Conservation (phyloP, 2,888 invertebrate genomes). For the Drosophila rellima region DNA sequence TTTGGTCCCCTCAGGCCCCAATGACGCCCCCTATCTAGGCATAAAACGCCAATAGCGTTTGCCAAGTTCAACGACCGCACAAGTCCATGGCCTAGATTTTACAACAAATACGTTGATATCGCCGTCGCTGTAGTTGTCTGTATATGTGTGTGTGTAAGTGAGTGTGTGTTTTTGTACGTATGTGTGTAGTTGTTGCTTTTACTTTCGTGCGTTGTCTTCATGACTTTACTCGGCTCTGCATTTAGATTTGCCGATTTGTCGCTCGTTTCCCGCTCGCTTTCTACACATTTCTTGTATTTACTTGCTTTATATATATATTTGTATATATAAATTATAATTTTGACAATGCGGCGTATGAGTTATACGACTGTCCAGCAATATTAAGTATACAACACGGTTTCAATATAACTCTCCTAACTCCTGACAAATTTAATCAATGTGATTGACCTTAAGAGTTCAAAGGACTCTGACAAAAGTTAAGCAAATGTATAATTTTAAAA, state of each 20-base stretch:
- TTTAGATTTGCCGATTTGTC: constrained; percentile 54
- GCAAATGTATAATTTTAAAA: too few relatives aligned
- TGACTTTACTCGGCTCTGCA: constrained; percentile 43
- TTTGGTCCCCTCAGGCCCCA: neutral
- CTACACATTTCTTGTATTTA: constrained; percentile 23
- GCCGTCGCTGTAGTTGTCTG: constrained; percentile 27
- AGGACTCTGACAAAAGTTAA: constrained; percentile 3
- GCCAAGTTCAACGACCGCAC: constrained; percentile 85
- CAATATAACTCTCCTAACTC: too few relatives aligned
- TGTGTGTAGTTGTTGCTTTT: constrained; percentile 65
- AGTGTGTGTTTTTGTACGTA: too few relatives aligned
- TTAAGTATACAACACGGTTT: constrained; percentile 49
- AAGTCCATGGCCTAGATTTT: constrained; percentile 85
- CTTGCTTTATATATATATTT: constrained; percentile 19
- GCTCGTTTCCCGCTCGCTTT: constrained; percentile 30
- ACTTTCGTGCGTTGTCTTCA: constrained; percentile 65
- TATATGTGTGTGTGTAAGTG: constrained; percentile 19
- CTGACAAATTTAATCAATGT: neutral
- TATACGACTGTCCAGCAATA: constrained; percentile 15
- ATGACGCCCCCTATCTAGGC: constrained; percentile 10
- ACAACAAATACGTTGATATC: constrained; percentile 61
- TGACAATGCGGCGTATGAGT: constrained; percentile 49
- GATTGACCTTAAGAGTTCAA: constrained; percentile 10
- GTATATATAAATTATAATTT: constrained; percentile 31
- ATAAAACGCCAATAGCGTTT: constrained; percentile 41